Evolutionary conservation across 2,888 invertebrate species (phyloP), one percentile per base, ranked within the genome.

Genomic region (Dicranocentrus wangi): DNA sequence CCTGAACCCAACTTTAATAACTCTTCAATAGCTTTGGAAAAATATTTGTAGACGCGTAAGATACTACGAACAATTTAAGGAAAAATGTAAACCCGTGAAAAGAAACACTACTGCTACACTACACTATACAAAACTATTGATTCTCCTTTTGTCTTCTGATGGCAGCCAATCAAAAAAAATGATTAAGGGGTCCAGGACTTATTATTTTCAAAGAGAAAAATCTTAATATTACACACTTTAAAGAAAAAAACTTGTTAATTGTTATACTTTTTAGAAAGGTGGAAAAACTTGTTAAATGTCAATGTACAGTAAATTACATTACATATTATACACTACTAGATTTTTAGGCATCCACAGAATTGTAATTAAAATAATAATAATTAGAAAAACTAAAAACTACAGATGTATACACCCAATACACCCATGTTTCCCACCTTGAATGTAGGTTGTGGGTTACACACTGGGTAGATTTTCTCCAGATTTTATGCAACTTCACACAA

Each of bases 181-280:
- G 69, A 58, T 65, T 71, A 79, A 71, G 71, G 78, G 78, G 78
- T 79, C 78, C 78, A 79, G 71, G 78, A 79, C 69, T 71, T 65
- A 65, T 71, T 69, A 65, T 71, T 69, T 77, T 77, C 25, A 51
- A 60, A 47, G 25, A 25, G n/a, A 27, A 27, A 28, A 60, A 55
- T 5, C 55, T 19, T 55, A 55, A 5, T 55, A 19, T 21, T 7
- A 55, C 2, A 47, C 47, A 10, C 47, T 47, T 32, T 32, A 32
- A 32, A n/a, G n/a, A n/a, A n/a, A n/a, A n/a, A n/a, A 32, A 32
- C 47, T 39, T 47, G 13, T 47, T 47, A 39, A 47, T n/a, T 47
- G 47, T 47, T 47, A 47, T 47, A 47, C 32, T 7, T 32, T n/a
- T n/a, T 7, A 32, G 32, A 7, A 7, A 32, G 5, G 32, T 32